Conservation (phyloP, 2,888 invertebrate genomes). For the Celastrina argiolus region DNA sequence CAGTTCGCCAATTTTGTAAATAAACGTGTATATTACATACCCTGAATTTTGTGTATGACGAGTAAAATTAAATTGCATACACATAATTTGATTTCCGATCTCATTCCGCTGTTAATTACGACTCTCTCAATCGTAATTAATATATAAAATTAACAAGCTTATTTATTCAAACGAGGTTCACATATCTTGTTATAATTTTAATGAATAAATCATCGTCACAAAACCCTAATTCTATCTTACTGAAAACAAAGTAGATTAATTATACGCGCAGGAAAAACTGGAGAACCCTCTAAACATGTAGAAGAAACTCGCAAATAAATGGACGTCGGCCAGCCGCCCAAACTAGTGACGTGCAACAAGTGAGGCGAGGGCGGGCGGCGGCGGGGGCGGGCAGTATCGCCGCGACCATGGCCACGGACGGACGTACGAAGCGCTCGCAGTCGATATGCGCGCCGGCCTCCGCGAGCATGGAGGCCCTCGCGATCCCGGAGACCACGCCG, state of each 20-base stretch:
- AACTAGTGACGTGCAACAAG: slow-evolving; percentile 67
- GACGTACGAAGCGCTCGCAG: slow-evolving; percentile 84
- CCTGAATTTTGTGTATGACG: too few relatives aligned
- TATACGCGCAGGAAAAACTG: neutral
- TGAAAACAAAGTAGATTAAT: too few relatives aligned
- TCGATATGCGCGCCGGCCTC: slow-evolving; percentile 85
- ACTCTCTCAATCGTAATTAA: neutral
- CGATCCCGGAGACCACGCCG: slow-evolving; percentile 74
- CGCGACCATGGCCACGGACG: slow-evolving; percentile 80
- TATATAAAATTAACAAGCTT: neutral
- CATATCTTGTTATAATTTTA: too few relatives aligned
- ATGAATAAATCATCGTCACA: too few relatives aligned
- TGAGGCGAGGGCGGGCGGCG: slow-evolving; percentile 43
- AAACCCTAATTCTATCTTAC: too few relatives aligned
- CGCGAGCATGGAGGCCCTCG: slow-evolving; percentile 82
- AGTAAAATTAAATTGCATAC: too few relatives aligned
- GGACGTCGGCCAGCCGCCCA: slow-evolving; percentile 25
- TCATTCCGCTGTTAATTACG: neutral
- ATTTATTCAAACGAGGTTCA: too few relatives aligned
- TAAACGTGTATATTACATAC: neutral
- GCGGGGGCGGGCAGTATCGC: slow-evolving; percentile 54
- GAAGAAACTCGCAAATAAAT: neutral
- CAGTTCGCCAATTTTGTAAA: neutral
- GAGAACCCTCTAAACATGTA: neutral
- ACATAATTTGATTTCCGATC: neutral